These are phyloP conservation scores for Pollenia griseotomentosa DNA, from an alignment of 2,888 invertebrate species.

Conservation along the genomic window DNA sequence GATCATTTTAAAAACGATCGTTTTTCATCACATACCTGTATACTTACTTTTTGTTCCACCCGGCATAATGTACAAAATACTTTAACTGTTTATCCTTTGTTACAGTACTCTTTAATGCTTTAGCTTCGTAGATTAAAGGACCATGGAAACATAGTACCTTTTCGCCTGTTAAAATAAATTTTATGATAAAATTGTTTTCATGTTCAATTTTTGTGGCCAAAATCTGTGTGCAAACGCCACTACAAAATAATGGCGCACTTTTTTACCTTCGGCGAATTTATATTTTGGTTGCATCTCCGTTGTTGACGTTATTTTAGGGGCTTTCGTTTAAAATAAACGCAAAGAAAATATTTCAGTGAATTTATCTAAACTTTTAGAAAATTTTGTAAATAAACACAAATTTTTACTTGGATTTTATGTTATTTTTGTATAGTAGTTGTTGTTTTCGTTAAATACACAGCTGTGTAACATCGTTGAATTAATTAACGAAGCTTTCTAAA, in stretches of 20 bases:
- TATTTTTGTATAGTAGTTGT: slow-evolving; percentile 58
- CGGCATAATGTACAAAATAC: slow-evolving; percentile 98
- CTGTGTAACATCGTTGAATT: slow-evolving; percentile 59
- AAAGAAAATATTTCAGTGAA: slow-evolving; percentile 36
- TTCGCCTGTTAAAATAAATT: slow-evolving; percentile 87
- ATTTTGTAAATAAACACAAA: slow-evolving; percentile 54
- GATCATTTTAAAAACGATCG: too few relatives aligned
- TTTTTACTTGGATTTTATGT: slow-evolving; percentile 48
- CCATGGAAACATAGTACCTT: slow-evolving; percentile 98
- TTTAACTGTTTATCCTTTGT: slow-evolving; percentile 94
- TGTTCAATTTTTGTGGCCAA: background rate
- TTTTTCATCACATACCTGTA: too few relatives aligned
- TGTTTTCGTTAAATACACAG: slow-evolving; percentile 67
- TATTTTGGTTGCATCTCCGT: slow-evolving; percentile 87
- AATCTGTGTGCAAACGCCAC: background rate
- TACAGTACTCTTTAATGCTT: slow-evolving; percentile 93
- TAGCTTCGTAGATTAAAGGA: slow-evolving; percentile 97
- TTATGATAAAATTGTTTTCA: slow-evolving; percentile 8
- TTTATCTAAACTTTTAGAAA: background rate
- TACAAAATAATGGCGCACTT: slow-evolving; percentile 33
- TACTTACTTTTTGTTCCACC: slow-evolving; percentile 98
- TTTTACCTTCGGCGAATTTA: slow-evolving; percentile 90
- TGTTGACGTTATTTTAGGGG: slow-evolving; percentile 78
- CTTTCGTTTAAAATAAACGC: slow-evolving; percentile 33
- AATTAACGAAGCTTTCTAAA: slow-evolving; percentile 17